Conservation (phyloP, 2,888 invertebrate genomes). For the Cantharis rustica region DNA sequence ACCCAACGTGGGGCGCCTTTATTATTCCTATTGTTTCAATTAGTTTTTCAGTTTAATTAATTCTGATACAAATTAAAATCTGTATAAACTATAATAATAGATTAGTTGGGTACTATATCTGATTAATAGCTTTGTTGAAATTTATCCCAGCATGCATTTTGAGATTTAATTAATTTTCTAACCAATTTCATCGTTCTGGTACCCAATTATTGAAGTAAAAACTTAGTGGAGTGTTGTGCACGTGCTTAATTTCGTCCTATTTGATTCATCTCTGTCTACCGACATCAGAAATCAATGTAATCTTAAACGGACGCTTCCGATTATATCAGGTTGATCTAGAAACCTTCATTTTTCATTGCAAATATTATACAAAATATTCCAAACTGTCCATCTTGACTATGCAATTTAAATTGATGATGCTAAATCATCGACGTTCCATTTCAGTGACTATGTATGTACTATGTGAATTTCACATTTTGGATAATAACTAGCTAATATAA, state of each 20-base stretch:
- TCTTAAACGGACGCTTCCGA: background rate
- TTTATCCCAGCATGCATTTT: no score
- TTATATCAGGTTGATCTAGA: background rate
- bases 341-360: background rate
- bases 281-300: background rate
- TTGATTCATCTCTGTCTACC: background rate
- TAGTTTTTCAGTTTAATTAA: no score
- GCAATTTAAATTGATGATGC: background rate
- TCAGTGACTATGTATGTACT: background rate
- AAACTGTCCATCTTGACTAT: background rate
- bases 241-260: background rate
- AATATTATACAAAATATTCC: background rate
- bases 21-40: no score
- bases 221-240: background rate
- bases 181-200: no score
- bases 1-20: no score
- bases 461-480: background rate
- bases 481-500: background rate
- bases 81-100: no score
- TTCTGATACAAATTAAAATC: no score
- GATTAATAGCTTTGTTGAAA: no score
- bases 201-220: background rate
- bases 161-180: no score
- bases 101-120: no score
- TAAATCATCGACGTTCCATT: background rate